Evolutionary conservation across 2,888 invertebrate genomes (phyloP).

Genomic region (Branchipolynoe longqiensis): DNA sequence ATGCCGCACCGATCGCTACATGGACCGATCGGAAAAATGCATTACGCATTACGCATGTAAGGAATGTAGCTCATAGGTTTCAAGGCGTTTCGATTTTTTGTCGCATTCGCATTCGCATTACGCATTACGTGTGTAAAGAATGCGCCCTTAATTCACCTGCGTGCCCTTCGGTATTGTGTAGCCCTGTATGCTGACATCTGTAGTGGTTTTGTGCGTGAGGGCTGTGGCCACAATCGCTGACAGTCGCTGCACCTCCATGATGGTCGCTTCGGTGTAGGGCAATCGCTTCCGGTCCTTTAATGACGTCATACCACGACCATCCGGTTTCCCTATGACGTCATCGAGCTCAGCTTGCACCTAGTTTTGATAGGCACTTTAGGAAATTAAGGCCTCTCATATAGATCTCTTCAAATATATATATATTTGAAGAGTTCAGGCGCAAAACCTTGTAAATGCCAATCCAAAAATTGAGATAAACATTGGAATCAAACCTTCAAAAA

Average conservation of each 20-base stretch:
- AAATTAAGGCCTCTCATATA: too few species aligned
- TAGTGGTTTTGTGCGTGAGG: conserved; percentile 67
- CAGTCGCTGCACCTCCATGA: conserved; percentile 72
- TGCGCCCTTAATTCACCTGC: neutral
- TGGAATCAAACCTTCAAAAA: too few species aligned
- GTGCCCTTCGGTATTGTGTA: conserved; percentile 42
- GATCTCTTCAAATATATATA: too few species aligned
- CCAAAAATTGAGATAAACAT: too few species aligned
- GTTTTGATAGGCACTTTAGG: too few species aligned
- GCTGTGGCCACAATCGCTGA: conserved; percentile 67
- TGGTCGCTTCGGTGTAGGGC: conserved; percentile 70
- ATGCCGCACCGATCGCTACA: too few species aligned
- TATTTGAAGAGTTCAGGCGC: too few species aligned
- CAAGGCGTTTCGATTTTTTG: too few species aligned
- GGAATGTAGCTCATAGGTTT: too few species aligned
- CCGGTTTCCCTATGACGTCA: neutral
- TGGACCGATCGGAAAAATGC: too few species aligned
- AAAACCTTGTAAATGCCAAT: too few species aligned
- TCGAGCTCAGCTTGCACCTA: conserved; percentile 12
- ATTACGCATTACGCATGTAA: too few species aligned
- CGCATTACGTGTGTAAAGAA: conserved; percentile 53
- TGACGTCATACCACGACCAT: neutral
- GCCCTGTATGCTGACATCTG: conserved; percentile 65
- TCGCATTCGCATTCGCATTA: conserved; percentile 71
- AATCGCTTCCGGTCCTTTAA: conserved; percentile 67